Conservation (phyloP, 2,888 invertebrate genomes). For the Coremacera marginata region DNA sequence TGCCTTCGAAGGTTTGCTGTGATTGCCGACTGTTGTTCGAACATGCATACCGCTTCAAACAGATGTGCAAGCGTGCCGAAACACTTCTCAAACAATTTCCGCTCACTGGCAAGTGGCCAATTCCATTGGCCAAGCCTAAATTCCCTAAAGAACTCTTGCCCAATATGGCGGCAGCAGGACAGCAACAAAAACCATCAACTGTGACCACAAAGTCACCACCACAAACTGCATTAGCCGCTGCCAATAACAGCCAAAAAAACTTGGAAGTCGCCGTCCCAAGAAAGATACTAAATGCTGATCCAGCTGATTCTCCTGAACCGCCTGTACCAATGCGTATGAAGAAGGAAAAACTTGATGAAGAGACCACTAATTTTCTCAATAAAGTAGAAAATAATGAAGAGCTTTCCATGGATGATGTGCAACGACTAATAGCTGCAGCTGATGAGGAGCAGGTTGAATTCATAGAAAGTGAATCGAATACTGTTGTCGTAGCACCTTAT, state of each 20-base stretch:
- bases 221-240: slow-evolving; percentile 5
- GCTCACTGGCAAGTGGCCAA: slow-evolving; percentile 74
- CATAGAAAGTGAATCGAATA: not conserved
- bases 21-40: slow-evolving; percentile 78
- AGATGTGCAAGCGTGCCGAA: slow-evolving; percentile 81
- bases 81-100: slow-evolving; percentile 78
- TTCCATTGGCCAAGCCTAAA: slow-evolving; percentile 68
- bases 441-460: slow-evolving; percentile 45
- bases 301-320: slow-evolving; percentile 47
- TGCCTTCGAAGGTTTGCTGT: slow-evolving; percentile 80
- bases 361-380: slow-evolving; percentile 44
- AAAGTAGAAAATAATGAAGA: slow-evolving; percentile 64
- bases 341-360: slow-evolving; percentile 39
- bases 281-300: slow-evolving; percentile 52
- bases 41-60: slow-evolving; percentile 80
- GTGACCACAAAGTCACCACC: not conserved
- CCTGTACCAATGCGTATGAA: slow-evolving; percentile 46
- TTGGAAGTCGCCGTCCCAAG: not conserved
- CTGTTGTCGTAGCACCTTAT: not conserved
- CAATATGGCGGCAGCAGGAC: slow-evolving; percentile 44
- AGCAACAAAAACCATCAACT: not conserved
- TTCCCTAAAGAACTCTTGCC: slow-evolving; percentile 67
- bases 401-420: slow-evolving; percentile 62
- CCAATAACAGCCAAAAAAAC: slow-evolving; percentile 1
- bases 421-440: slow-evolving; percentile 56